phyloP scores from a whole-genome alignment of 1,140 invertebrate genomes.

The Papilio xuthus region DNA sequence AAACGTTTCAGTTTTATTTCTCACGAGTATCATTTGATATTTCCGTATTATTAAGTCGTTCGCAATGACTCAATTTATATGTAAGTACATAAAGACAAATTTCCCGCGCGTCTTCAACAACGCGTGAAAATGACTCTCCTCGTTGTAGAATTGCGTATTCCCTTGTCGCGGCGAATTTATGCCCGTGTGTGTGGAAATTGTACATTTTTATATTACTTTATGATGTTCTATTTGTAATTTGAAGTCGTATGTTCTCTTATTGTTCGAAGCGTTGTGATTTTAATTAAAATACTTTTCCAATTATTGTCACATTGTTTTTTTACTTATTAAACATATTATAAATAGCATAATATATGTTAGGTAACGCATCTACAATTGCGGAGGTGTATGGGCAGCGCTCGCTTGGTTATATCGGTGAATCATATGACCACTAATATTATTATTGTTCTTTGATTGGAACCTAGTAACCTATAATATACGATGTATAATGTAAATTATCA shows the following conservation, averaged over 20 bases:
- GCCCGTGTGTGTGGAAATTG: not conserved
- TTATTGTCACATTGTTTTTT: too few species aligned
- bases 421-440: too few species aligned
- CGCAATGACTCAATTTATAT: slow-evolving; percentile 21
- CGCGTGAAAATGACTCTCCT: slow-evolving; percentile 16
- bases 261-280: not conserved
- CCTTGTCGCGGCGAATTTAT: slow-evolving; percentile 9
- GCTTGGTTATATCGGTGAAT: too few species aligned
- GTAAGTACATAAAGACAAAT: slow-evolving; percentile 31
- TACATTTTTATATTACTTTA: slow-evolving; percentile 12
- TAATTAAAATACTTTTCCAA: too few species aligned
- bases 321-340: too few species aligned
- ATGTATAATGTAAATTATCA: too few species aligned
- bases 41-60: slow-evolving; percentile 18
- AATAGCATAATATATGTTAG: too few species aligned
- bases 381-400: too few species aligned
- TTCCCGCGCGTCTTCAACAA: slow-evolving; percentile 22
- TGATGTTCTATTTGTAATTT: not conserved
- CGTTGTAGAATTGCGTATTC: slow-evolving; percentile 19
- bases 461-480: too few species aligned
- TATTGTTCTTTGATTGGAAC: too few species aligned
- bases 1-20: not conserved
- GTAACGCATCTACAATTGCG: not conserved
- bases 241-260: not conserved
- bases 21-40: slow-evolving; percentile 16